Evolutionary conservation across 2,113 vertebrate species (phyloP).

Genomic region (Willisornis vidua): DNA sequence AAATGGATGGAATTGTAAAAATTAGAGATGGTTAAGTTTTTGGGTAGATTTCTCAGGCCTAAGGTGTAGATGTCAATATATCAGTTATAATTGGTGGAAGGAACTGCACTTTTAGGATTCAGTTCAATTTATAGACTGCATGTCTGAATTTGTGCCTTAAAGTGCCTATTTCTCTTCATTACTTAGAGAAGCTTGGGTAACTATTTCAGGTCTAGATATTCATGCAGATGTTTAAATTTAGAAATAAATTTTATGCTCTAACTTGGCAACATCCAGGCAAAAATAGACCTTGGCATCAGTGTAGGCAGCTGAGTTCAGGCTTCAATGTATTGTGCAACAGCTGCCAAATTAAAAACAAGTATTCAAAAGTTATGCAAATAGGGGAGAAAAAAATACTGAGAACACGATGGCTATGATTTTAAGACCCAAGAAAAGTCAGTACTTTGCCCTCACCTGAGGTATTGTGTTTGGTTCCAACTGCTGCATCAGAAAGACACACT

Average conservation of each 20-base stretch:
- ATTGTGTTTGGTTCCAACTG: neutral
- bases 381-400: neutral
- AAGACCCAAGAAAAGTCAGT: neutral
- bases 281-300: neutral
- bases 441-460: neutral
- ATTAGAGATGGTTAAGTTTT: neutral
- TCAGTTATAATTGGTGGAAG: neutral
- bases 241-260: neutral
- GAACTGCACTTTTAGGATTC: neutral
- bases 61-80: neutral
- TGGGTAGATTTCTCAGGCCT: neutral
- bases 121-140: neutral
- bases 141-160: neutral
- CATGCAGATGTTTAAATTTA: neutral
- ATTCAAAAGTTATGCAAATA: neutral
- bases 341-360: neutral
- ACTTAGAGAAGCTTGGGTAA: neutral
- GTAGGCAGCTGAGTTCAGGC: neutral
- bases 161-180: neutral
- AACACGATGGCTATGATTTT: neutral
- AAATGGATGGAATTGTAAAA: neutral
- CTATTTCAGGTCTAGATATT: neutral
- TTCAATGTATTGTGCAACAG: neutral
- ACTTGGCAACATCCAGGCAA: neutral
- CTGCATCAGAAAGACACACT: neutral